Base-by-base conservation (phyloP, 1,140 invertebrate genomes). In the Pseudomyrmex flavicornis region DNA sequence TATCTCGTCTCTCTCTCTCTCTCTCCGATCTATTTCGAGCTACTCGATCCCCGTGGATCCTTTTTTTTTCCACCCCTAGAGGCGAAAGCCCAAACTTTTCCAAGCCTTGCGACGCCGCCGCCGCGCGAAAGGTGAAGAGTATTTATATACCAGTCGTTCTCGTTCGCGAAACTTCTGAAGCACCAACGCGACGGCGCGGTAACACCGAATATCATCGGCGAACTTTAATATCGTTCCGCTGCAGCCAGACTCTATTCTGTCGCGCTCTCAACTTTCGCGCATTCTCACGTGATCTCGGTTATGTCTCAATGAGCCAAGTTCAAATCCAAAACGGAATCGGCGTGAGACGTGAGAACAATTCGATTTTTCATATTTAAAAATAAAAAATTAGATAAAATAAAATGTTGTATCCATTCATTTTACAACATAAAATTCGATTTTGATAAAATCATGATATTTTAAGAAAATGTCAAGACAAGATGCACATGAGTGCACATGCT, bases 401-500 rank as follows among this genome's bases (percentile, higher is more conserved):
- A 48, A n/a, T 61, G 4, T 13, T n/a, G 17, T 22, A 73, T 9
- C 5, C 7, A 17, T 5, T 73, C 12, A 12, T 15, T 69, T 3
- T 20, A 13, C 17, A 62, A 84, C 82, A 84, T 88, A 46, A 70
- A 86, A 68, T 62, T 35, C 44, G 76, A 76, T 35, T 26, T 73
- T 79, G 56, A 59, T 74, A 66, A 70, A 87, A 85, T 87, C 63
- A 87, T 52, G 4, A 3, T 66, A 48, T n/a, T 56, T n/a, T 9
- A 17, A 35, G 54, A 1, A 50, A 62, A 72, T 12, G 54, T 59
- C 9, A 17, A 17, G 74, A 58, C 88, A 35, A 35, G 35, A 35
- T 35, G 35, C 35, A 70, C 84, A 84, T 73, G 72, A 82, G 82
- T 87, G 86, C 58, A 70, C 86, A 84, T 85, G 76, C 76, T 65